A percentile compares a stretch with the other conserved stretches of the same genome.
Conservation (phyloP, 2,797 vertebrate genomes). For the Lepidocolaptes lacrymiger region DNA sequence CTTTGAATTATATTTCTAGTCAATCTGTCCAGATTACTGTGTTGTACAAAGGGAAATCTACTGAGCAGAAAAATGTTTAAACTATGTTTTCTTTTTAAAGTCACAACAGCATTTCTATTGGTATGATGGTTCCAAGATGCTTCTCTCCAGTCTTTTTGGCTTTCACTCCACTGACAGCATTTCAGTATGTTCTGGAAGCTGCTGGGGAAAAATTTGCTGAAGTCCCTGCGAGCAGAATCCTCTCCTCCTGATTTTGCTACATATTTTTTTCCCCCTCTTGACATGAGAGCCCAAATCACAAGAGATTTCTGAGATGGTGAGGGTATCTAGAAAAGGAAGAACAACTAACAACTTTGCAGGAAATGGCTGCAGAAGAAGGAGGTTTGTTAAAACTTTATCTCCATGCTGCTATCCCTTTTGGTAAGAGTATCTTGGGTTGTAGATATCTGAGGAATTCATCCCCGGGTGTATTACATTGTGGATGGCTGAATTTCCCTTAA, state of each 20-base stretch:
- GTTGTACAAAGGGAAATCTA: not conserved
- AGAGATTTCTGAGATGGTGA: not conserved
- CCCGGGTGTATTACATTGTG: not conserved
- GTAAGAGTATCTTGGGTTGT: too few species aligned
- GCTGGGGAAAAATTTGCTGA: not conserved
- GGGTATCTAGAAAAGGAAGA: not conserved
- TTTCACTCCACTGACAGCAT: not conserved
- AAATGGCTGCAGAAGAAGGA: not conserved
- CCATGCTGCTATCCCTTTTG: not conserved
- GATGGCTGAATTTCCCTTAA: not conserved
- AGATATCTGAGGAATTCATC: not conserved
- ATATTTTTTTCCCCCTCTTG: not conserved
- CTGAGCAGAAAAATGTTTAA: not conserved
- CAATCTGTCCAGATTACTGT: not conserved
- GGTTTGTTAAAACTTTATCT: not conserved
- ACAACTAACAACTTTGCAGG: not conserved
- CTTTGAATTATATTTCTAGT: not conserved
- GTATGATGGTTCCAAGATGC: not conserved
- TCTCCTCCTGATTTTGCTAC: not conserved
- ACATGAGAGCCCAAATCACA: not conserved
- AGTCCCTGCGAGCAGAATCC: not conserved
- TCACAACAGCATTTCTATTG: not conserved
- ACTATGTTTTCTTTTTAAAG: not conserved
- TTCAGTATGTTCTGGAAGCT: not conserved
- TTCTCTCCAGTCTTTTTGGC: not conserved